Percentiles rank a stretch among this genome's conserved stretches.
Conservation (phyloP, 2,113 vertebrate species). For the Phrynocephalus versicolor region DNA sequence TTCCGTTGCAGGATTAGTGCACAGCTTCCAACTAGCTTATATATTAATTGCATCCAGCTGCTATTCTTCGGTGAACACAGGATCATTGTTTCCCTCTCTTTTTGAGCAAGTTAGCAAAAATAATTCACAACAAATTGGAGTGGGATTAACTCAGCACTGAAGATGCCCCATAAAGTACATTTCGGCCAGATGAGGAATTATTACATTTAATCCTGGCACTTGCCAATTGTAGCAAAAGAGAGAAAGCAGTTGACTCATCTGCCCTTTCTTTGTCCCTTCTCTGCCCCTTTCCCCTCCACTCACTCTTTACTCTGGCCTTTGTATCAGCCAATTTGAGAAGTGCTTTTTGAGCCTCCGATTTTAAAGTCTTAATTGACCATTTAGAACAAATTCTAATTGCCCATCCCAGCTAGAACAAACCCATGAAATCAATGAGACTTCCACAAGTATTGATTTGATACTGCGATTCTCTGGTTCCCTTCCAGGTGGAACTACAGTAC, state of each 20-base stretch:
- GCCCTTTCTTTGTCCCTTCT: not conserved
- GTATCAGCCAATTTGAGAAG: no score
- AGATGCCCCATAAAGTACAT: not conserved
- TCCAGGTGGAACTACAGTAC: no score
- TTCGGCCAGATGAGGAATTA: not conserved
- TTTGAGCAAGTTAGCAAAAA: not conserved
- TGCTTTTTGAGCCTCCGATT: no score
- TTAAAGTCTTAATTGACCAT: no score
- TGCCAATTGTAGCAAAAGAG: not conserved
- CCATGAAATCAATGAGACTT: no score
- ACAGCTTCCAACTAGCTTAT: not conserved
- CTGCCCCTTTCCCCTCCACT: not conserved
- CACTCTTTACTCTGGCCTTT: no score
- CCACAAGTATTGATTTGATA: no score
- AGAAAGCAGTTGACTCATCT: not conserved
- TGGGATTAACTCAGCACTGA: not conserved
- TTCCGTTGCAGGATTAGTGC: not conserved
- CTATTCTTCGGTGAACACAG: constrained; percentile 5
- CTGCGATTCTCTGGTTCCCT: no score
- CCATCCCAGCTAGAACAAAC: no score
- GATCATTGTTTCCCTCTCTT: not conserved
- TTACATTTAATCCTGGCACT: not conserved
- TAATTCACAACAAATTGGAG: not conserved
- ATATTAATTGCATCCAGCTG: constrained; percentile 2
- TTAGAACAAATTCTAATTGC: no score